Evolutionary conservation across 2,113 vertebrate species (phyloP), one percentile per base, ranked within the genome.

Genomic region (Indri indri): DNA sequence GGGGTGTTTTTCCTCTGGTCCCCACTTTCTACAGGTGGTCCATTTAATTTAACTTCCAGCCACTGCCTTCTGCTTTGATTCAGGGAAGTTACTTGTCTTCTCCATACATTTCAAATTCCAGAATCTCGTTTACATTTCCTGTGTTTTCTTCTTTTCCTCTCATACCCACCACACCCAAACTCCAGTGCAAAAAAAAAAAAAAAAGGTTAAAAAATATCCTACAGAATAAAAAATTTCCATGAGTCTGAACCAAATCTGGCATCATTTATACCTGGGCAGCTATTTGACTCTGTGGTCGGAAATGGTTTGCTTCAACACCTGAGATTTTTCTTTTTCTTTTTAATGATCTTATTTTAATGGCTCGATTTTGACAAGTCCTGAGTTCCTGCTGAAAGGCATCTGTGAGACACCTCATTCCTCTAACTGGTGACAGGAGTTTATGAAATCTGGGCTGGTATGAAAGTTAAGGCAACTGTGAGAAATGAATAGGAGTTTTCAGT

Each of bases 1-100:
- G 7, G 59, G 50, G 47, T 63, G 30, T 83, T 96, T 92, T 88
- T 65, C 94, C 80, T 95, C 25, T 66, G 68, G 79, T 95, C 96
- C 96, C 97, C 70, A 30, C 98, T 98, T 98, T 98, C 98, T 98
- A 96, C 98, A 98, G 98, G 98, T 98, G 98, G 98, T 98, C 98
- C 97, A 65, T 97, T 98, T 98, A 97, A 98, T 98, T 98, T 96
- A 94, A 97, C 74, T 98, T 97, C 95, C 96, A 97, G 94, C 94
- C 98, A 97, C 97, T 97, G 91, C 98, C 89, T 96, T 96, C 94
- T 98, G 97, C 98, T 98, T 91, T 96, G 89, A 97, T 92, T 93
- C n/a, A 14, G 95, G 82, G 74, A 97, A 87, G 79, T 94, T 25
- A 40, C 86, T 93, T 95, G 97, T 97, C 98, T 95, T 98, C 96